phyloP scores from a whole-genome alignment of 2,113 vertebrate genomes.

The Scalopus aquaticus region DNA sequence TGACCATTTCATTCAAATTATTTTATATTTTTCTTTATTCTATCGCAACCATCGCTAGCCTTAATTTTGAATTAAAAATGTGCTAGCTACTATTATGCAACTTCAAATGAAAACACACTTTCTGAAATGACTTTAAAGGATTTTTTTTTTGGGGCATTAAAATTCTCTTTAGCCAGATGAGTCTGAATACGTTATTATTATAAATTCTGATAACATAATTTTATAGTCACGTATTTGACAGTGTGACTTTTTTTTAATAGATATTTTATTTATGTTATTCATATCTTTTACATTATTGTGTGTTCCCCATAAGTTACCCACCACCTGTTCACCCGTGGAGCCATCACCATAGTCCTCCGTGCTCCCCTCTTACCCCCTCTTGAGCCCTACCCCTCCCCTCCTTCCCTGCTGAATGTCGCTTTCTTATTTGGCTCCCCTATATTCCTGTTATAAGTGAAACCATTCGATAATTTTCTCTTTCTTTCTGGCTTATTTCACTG shows the following conservation, averaged over 20 bases:
- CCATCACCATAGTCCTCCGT: too few species aligned
- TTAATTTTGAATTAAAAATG: conserved; percentile 34
- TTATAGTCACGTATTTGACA: background rate
- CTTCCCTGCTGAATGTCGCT: too few species aligned
- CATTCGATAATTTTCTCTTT: too few species aligned
- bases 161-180: background rate
- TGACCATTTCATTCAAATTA: conserved; percentile 5
- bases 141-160: background rate
- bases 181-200: background rate
- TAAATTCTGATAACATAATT: background rate
- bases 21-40: background rate
- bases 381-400: too few species aligned
- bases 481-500: too few species aligned
- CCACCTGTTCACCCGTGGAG: too few species aligned
- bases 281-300: too few species aligned
- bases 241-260: background rate
- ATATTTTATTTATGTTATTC: too few species aligned
- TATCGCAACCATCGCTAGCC: background rate
- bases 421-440: too few species aligned
- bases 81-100: background rate
- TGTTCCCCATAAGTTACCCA: too few species aligned
- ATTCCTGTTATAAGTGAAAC: too few species aligned
- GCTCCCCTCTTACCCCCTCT: too few species aligned
- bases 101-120: conserved; percentile 3
- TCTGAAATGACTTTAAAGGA: background rate